Base-by-base conservation (phyloP, 2,797 vertebrate genomes). In the Urophycis tenuis region DNA sequence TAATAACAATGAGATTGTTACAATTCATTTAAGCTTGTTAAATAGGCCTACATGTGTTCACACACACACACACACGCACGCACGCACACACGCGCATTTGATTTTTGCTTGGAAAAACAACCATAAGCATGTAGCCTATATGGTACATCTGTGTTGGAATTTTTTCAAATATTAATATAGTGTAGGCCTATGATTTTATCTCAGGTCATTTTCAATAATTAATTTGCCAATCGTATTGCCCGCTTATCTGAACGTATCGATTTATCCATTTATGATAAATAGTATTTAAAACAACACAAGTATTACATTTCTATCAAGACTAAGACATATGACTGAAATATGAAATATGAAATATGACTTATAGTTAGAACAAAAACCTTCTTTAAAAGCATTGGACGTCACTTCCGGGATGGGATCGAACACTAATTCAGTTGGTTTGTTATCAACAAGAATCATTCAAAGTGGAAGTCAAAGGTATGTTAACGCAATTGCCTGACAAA, bases 371-470 rank as follows among this genome's bases (percentile, higher is more conserved):
- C 60, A 60, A 6, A 25, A 60, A 60, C 22, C 17, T 60, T 67
- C 25, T 71, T 71, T 17, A 71, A 33, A 3, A 5, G 14, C 12
- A 11, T 8, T 30, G 32, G n/a, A 90, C 91, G 91, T 89, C 91
- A 93, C 86, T 91, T 93, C 92, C 92, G 83, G 86, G 86, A 83
- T 78, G 84, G 75, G 75, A 19, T 39, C 71, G 73, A 14, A 74
- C 78, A 83, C 83, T 87, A 88, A 90, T 87, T 89, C 90, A 91
- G 89, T 85, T 88, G 87, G 79, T 86, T 88, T 89, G 87, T 91
- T 78, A 90, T 90, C 88, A 88, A 89, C 80, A 84, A 81, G 79
- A 69, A 67, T 35, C 81, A 79, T 78, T 73, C 32, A 81, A 84
- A 89, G 84, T 90, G 31, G 64, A 72, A 35, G n/a, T 75, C 78